A percentile compares a stretch with the other conserved stretches of the same genome.
Conservation (phyloP, 1,140 invertebrate genomes). For the Panagrolaimus sp. region DNA sequence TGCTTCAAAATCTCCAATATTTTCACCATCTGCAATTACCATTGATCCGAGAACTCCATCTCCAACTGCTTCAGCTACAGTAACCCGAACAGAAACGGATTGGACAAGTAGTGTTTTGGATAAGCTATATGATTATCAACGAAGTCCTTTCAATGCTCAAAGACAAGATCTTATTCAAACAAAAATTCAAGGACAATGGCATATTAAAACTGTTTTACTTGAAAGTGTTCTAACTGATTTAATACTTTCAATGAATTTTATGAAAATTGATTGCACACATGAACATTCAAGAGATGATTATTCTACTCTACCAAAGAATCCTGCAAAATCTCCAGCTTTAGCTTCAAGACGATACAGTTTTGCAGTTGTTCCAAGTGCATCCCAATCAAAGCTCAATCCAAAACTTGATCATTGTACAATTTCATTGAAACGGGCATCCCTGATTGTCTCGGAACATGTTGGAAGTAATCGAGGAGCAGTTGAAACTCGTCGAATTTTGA, state of each 20-base stretch:
- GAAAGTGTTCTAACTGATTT: slow-evolving; percentile 43
- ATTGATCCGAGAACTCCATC: neutral
- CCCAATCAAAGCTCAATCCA: neutral
- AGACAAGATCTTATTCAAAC: neutral
- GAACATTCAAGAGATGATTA: slow-evolving; percentile 18
- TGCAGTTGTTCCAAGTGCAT: neutral
- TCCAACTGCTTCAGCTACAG: neutral
- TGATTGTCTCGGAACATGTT: slow-evolving; percentile 43
- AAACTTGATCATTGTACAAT: slow-evolving; percentile 27
- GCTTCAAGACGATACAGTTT: neutral
- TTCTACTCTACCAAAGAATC: neutral
- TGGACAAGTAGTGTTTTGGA: slow-evolving; percentile 39
- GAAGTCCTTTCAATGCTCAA: slow-evolving; percentile 26
- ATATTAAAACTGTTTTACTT: slow-evolving; percentile 32
- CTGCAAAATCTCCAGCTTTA: neutral
- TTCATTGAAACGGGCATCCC: slow-evolving; percentile 35
- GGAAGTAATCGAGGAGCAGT: slow-evolving; percentile 16
- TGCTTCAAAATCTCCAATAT: slow-evolving; percentile 10
- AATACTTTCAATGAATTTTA: slow-evolving; percentile 43
- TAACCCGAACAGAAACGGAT: neutral
- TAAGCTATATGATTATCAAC: slow-evolving; percentile 43
- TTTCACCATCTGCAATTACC: neutral
- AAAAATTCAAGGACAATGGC: slow-evolving; percentile 13
- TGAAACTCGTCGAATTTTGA: slow-evolving; percentile 50
- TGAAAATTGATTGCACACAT: slow-evolving; percentile 25